Evolutionary conservation across 2,888 invertebrate species (phyloP).

Genomic region (Seira musarum): DNA sequence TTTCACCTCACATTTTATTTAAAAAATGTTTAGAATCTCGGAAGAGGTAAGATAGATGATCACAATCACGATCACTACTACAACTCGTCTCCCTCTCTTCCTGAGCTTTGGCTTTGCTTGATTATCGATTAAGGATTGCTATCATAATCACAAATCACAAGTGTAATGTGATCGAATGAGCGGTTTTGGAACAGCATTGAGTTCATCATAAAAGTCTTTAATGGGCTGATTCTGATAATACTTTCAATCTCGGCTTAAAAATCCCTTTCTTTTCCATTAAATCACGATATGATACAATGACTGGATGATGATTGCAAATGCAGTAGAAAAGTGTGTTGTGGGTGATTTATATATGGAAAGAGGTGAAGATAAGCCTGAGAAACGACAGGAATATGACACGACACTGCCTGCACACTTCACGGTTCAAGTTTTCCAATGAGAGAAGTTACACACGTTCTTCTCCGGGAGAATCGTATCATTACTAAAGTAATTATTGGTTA

Average conservation of each 20-base stretch:
- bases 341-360: not conserved
- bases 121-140: not conserved
- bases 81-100: not conserved
- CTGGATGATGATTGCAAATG: not conserved
- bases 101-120: too few relatives aligned
- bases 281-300: too few relatives aligned
- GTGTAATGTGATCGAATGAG: too few relatives aligned
- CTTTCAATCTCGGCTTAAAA: not conserved
- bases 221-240: too few relatives aligned
- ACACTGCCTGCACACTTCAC: too few relatives aligned
- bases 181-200: too few relatives aligned
- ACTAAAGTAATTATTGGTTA: too few relatives aligned
- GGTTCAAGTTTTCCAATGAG: too few relatives aligned
- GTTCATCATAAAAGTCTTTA: too few relatives aligned
- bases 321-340: not conserved
- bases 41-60: constrained; percentile 20
- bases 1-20: constrained; percentile 23
- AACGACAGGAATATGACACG: not conserved
- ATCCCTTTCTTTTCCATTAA: not conserved
- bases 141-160: not conserved
- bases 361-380: constrained; percentile 22
- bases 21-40: constrained; percentile 24
- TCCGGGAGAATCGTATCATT: too few relatives aligned
- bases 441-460: too few relatives aligned
- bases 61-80: not conserved